Percentiles rank a stretch among this genome's conserved stretches.
Conservation (phyloP, 2,888 invertebrate species). For the Sycophila texana region DNA sequence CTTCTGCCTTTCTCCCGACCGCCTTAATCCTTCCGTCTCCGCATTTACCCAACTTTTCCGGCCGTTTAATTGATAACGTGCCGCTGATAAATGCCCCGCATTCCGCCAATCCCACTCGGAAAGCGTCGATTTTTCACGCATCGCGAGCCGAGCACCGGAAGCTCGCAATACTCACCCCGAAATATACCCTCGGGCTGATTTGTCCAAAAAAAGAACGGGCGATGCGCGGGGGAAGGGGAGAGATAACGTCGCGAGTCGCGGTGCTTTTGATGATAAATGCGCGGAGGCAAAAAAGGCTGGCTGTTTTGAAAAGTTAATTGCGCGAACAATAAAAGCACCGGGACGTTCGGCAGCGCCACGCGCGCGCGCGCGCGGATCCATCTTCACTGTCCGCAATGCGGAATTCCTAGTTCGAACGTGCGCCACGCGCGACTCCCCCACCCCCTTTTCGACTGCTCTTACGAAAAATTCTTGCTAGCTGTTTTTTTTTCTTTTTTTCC, state of each 20-base stretch:
- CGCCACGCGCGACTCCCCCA: constrained; percentile 31
- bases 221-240: no score
- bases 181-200: no score
- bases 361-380: constrained; percentile 62
- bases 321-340: constrained; percentile 24
- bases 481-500: background rate
- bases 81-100: no score
- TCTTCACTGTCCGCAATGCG: constrained; percentile 71
- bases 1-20: background rate
- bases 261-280: no score
- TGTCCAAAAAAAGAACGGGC: no score
- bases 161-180: no score
- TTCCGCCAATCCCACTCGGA: background rate
- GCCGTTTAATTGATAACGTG: no score
- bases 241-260: no score
- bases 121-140: background rate
- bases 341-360: constrained; percentile 14
- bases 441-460: background rate
- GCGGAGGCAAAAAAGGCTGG: no score
- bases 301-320: constrained; percentile 46
- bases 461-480: background rate
- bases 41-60: no score
- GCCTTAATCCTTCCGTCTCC: no score
- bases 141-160: no score
- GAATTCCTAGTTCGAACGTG: constrained; percentile 67